phyloP scores from a whole-genome alignment of 1,140 invertebrate species.

The Drosophila ficusphila region DNA sequence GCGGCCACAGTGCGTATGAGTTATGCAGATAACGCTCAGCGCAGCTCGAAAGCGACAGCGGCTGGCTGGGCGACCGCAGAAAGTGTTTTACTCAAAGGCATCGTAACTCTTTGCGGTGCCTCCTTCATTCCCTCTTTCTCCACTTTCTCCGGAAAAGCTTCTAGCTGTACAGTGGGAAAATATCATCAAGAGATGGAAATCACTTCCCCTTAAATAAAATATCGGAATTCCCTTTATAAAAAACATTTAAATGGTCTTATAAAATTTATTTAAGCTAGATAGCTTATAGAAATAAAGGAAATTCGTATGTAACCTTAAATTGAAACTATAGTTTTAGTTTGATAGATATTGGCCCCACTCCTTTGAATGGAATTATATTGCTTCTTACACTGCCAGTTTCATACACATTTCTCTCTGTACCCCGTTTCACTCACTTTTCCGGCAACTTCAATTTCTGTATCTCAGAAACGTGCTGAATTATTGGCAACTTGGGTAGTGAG shows the following conservation, averaged over 20 bases:
- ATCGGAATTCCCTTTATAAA: too few relatives aligned
- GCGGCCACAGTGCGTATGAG: conserved; percentile 66
- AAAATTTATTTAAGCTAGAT: background rate
- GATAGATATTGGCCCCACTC: too few relatives aligned
- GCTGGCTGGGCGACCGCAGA: conserved; percentile 35
- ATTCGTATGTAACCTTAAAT: too few relatives aligned
- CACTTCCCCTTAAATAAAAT: too few relatives aligned
- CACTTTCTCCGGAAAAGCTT: conserved; percentile 1
- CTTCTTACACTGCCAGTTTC: too few relatives aligned
- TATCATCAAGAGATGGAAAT: background rate
- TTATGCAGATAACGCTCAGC: conserved; percentile 62
- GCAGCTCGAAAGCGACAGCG: conserved; percentile 28
- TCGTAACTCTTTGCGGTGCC: conserved; percentile 48
- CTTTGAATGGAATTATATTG: too few relatives aligned
- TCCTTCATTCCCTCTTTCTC: conserved; percentile 6
- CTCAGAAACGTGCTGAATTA: conserved; percentile 30
- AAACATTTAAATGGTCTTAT: background rate
- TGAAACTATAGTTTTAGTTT: too few relatives aligned
- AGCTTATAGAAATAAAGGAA: too few relatives aligned
- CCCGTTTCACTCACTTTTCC: too few relatives aligned
- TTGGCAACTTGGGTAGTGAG: conserved; percentile 42
- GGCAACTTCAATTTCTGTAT: conserved; percentile 39
- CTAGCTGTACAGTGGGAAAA: conserved; percentile 14
- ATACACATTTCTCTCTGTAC: too few relatives aligned
- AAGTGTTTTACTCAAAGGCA: conserved; percentile 70